Evolutionary conservation across 1,140 invertebrate genomes (phyloP), one percentile per base, ranked within the genome.

Genomic region (Heliconius hewitsoni): DNA sequence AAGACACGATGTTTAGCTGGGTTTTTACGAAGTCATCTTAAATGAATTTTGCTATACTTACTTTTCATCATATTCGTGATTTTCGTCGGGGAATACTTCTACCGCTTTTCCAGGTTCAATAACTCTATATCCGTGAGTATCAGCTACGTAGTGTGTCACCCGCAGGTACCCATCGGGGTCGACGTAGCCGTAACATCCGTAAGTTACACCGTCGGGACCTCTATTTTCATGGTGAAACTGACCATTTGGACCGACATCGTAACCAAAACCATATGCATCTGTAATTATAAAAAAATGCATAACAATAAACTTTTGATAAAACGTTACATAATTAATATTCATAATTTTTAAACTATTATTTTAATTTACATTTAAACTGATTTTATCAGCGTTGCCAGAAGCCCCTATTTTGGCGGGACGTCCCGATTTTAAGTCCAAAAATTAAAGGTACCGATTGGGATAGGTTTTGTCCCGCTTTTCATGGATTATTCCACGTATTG

Each of bases 201-300:
- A 97, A 0, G 97, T 97, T 23, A 97, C 96, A 13, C 96, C 96
- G 85, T 97, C 97, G 0, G 96, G 95, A 18, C 96, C 97, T 75
- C 96, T 95, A 55, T 95, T 96, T 93, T 98, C 97, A 83, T 98
- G 97, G 86, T 97, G 97, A 87, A 97, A 97, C 87, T 97, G 97
- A 13, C 97, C 97, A 84, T 96, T 96, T 0, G 96, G 96, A 77
- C 96, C 96, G 2, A 97, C 95, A 88, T 97, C 96, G 86, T 97
- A 97, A 72, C 96, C 96, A 87, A 97, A 97, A 85, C 96, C 96
- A 87, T 97, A 97, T 71, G 96, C 95, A 88, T 95, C 96, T 96
- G 83, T 8, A 87, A 74, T 18, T 39, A 77, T n/a, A n/a, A 30
- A 30, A 76, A 37, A 66, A 5, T 37, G 60, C 39, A 39, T 23